Percentiles rank a stretch among this genome's conserved stretches.
These are phyloP conservation scores for Eilema caniola DNA, from an alignment of 2,888 invertebrate species.

Conservation along the genomic window DNA sequence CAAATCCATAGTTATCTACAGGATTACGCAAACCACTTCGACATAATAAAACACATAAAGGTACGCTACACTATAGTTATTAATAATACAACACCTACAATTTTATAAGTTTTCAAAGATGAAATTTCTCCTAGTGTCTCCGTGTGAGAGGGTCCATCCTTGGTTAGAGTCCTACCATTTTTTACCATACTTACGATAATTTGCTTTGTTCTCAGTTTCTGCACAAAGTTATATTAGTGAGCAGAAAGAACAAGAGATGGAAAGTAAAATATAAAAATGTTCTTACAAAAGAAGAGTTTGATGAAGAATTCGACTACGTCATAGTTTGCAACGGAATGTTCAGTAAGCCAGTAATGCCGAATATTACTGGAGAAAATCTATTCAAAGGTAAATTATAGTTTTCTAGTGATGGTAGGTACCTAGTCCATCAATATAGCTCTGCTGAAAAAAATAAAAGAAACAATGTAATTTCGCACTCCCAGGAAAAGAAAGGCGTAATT, in stretches of 20 bases:
- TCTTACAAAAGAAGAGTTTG: constrained; percentile 65
- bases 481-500: no score
- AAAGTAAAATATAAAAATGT: constrained; percentile 69
- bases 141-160: no score
- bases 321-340: constrained; percentile 90
- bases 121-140: no score
- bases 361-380: constrained; percentile 65
- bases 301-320: constrained; percentile 87
- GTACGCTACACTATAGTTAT: constrained; percentile 50
- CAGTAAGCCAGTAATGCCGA: constrained; percentile 72
- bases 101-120: no score
- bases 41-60: constrained; percentile 71
- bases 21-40: constrained; percentile 69
- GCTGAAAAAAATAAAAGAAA: no score
- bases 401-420: no score
- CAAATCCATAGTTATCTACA: constrained; percentile 71
- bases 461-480: no score
- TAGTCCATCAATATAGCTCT: no score
- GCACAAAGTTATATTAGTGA: constrained; percentile 69
- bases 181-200: background rate
- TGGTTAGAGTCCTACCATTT: no score
- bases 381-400: constrained; percentile 70
- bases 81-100: no score
- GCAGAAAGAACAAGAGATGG: constrained; percentile 66
- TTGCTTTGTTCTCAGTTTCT: constrained; percentile 65